phyloP scores from a whole-genome alignment of 2,797 vertebrate species.

The Chelidonichthys spinosus region DNA sequence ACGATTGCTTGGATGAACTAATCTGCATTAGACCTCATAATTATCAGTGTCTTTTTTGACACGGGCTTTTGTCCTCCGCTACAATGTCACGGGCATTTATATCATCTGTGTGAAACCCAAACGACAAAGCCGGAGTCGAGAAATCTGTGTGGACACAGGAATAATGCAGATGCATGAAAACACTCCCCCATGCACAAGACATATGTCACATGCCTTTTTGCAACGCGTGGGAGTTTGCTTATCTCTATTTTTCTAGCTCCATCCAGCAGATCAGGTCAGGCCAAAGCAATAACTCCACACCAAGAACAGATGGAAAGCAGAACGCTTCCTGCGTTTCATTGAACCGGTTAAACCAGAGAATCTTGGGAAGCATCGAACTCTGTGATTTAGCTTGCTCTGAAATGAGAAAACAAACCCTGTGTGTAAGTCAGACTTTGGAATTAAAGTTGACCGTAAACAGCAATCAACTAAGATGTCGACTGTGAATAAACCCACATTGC shows the following conservation, averaged over 20 bases:
- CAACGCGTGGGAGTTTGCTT: slow-evolving; percentile 29
- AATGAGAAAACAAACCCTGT: slow-evolving; percentile 15
- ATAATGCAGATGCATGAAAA: slow-evolving; percentile 11
- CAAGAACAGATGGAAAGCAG: slow-evolving; percentile 25
- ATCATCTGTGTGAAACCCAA: slow-evolving; percentile 35
- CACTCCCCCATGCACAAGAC: slow-evolving; percentile 19
- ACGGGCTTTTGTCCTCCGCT: neutral
- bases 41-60: slow-evolving; percentile 26
- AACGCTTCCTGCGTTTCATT: slow-evolving; percentile 17
- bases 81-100: slow-evolving; percentile 19
- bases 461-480: neutral
- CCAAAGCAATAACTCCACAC: slow-evolving; percentile 24
- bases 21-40: slow-evolving; percentile 28
- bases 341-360: slow-evolving; percentile 25
- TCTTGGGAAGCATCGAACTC: slow-evolving; percentile 8
- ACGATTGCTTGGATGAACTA: slow-evolving; percentile 22
- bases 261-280: slow-evolving; percentile 21
- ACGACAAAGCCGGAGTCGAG: slow-evolving; percentile 14
- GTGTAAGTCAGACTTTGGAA: neutral
- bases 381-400: slow-evolving; percentile 1
- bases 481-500: slow-evolving; percentile 3
- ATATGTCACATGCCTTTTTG: slow-evolving; percentile 13
- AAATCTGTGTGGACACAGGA: slow-evolving; percentile 10
- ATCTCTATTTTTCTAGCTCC: slow-evolving; percentile 30
- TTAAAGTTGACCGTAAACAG: neutral